These are phyloP conservation scores for Umimayanthus chanpuru DNA, from an alignment of 92 coral and sea anemone genomes.

Conservation along the genomic window DNA sequence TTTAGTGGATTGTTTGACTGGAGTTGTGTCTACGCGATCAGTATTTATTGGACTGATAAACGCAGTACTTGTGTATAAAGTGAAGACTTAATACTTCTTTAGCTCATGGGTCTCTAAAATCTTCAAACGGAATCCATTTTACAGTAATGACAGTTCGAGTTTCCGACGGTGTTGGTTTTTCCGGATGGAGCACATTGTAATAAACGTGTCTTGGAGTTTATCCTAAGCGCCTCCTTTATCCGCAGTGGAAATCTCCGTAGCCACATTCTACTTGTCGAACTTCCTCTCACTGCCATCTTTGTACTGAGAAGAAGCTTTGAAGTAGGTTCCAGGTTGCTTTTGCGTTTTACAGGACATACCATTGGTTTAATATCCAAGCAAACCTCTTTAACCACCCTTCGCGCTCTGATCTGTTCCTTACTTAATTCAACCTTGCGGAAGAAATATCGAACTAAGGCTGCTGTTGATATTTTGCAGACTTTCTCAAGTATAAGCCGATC, in stretches of 20 bases:
- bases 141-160: slow-evolving; percentile 13
- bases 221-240: background rate
- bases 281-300: background rate
- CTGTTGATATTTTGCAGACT: slow-evolving; percentile 28
- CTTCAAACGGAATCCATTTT: slow-evolving; percentile 30
- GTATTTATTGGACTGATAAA: background rate
- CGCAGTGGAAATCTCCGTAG: background rate
- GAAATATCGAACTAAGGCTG: background rate
- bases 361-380: slow-evolving; percentile 12
- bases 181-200: slow-evolving; percentile 22
- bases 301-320: slow-evolving; percentile 1
- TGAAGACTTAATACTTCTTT: no score
- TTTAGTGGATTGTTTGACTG: background rate
- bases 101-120: background rate
- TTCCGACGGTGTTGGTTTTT: slow-evolving; percentile 25
- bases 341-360: slow-evolving; percentile 6
- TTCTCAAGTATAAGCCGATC: slow-evolving; percentile 26
- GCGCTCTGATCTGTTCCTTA: slow-evolving; percentile 30
- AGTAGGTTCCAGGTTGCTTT: slow-evolving; percentile 14
- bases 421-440: background rate
- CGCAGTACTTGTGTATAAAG: background rate
- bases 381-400: slow-evolving; percentile 38
- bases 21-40: background rate
- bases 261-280: background rate
- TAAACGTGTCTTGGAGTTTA: background rate